Evolutionary conservation across 2,888 invertebrate genomes (phyloP).

Genomic region (Ochlodes sylvanus): DNA sequence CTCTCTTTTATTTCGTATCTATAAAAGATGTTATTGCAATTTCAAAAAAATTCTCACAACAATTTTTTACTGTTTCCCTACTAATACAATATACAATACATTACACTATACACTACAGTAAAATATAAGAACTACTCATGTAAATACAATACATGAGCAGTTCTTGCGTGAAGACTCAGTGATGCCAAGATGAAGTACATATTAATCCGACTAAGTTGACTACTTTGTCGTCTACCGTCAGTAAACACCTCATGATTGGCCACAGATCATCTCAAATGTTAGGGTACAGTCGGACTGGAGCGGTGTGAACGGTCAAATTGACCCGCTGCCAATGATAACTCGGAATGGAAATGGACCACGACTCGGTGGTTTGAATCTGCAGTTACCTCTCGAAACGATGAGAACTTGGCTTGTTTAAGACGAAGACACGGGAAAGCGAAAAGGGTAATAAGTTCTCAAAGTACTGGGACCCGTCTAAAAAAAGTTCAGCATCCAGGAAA

Average conservation of each 20-base stretch:
- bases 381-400: conserved; percentile 3
- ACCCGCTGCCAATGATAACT: neutral
- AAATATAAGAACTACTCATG: no score
- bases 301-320: conserved; percentile 17
- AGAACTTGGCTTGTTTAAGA: neutral
- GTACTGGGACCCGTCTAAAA: no score
- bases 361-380: neutral
- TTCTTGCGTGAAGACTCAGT: no score
- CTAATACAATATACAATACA: no score
- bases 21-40: no score
- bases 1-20: no score
- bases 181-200: no score
- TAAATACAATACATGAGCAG: no score
- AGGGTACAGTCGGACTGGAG: conserved; percentile 4
- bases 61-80: no score
- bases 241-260: neutral
- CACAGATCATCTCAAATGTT: neutral
- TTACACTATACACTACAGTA: no score
- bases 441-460: neutral
- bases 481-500: no score
- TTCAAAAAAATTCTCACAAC: no score
- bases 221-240: conserved; percentile 6
- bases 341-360: conserved; percentile 3
- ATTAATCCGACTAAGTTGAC: neutral
- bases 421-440: neutral